Conservation (phyloP, 1,140 invertebrate species). For the Scaptomyza graminum region DNA sequence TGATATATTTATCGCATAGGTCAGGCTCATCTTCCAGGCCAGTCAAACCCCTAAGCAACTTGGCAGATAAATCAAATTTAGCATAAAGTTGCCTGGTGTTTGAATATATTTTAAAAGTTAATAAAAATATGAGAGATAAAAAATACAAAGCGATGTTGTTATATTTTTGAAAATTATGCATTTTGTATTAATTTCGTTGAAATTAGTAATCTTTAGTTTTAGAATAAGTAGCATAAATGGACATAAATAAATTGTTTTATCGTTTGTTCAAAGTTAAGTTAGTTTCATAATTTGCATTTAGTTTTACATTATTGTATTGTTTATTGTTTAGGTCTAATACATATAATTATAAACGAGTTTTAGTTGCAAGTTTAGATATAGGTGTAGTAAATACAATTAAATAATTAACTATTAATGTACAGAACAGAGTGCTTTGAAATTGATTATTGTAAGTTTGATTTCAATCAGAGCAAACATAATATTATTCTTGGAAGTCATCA, state of each 20-base stretch:
- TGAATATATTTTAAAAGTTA: slow-evolving; percentile 42
- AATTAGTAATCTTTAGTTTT: slow-evolving; percentile 47
- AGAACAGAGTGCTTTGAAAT: slow-evolving; percentile 56
- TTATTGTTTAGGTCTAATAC: slow-evolving; percentile 63
- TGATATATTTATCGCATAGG: slow-evolving; percentile 51
- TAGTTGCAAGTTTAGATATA: slow-evolving; percentile 52
- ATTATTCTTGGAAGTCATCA: slow-evolving; percentile 24
- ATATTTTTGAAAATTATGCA: slow-evolving; percentile 72
- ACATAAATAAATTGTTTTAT: slow-evolving; percentile 45
- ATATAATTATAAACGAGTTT: slow-evolving; percentile 46
- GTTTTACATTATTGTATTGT: slow-evolving; percentile 75
- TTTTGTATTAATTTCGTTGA: slow-evolving; percentile 70
- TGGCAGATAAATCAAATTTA: slow-evolving; percentile 42
- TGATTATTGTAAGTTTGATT: slow-evolving; percentile 23
- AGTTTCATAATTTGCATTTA: slow-evolving; percentile 77
- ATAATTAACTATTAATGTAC: slow-evolving; percentile 77
- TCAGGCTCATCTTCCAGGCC: slow-evolving; percentile 24
- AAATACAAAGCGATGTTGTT: slow-evolving; percentile 52
- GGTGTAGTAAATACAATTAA: slow-evolving; percentile 74
- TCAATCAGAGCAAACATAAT: neutral
- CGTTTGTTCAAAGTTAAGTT: slow-evolving; percentile 66
- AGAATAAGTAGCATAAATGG: slow-evolving; percentile 72
- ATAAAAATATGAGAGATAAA: slow-evolving; percentile 10
- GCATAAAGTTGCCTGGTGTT: slow-evolving; percentile 34
- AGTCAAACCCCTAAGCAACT: slow-evolving; percentile 28